A percentile compares a stretch with the other conserved stretches of the same genome.
phyloP scores from a whole-genome alignment of 2,113 vertebrate genomes.

The Falcunculus frontatus region DNA sequence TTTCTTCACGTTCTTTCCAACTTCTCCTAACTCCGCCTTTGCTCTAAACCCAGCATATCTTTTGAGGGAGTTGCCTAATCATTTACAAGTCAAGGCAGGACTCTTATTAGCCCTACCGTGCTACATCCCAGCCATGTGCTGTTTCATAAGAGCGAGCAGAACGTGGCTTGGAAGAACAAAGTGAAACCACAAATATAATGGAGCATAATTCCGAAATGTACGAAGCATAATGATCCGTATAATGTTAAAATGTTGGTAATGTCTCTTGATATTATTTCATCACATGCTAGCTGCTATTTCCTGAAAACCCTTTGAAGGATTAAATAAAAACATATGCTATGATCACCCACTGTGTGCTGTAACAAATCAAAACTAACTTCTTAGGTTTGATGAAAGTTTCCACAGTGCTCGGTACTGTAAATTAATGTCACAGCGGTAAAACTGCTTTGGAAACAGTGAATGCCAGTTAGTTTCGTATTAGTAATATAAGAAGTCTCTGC shows the following conservation, averaged over 20 bases:
- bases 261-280: constrained; percentile 44
- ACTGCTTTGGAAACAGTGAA: constrained; percentile 41
- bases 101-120: not conserved
- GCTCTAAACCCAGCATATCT: not conserved
- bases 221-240: not conserved
- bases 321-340: constrained; percentile 42
- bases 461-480: constrained; percentile 18
- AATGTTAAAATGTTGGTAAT: constrained; percentile 39
- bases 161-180: constrained; percentile 15
- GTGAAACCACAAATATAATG: constrained; percentile 14
- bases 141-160: not conserved
- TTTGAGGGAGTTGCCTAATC: not conserved
- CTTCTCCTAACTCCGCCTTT: not conserved
- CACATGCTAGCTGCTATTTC: constrained; percentile 48
- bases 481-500: constrained; percentile 37
- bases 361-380: constrained; percentile 47
- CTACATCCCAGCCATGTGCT: not conserved
- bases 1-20: not conserved
- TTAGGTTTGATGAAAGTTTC: constrained; percentile 49
- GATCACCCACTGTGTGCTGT: constrained; percentile 42
- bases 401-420: not conserved
- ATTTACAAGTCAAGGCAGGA: not conserved
- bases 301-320: constrained; percentile 50
- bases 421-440: constrained; percentile 22
- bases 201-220: constrained; percentile 6